These are phyloP conservation scores for Condylura cristata DNA, from an alignment of 2,113 vertebrate genomes.

Conservation along the genomic window DNA sequence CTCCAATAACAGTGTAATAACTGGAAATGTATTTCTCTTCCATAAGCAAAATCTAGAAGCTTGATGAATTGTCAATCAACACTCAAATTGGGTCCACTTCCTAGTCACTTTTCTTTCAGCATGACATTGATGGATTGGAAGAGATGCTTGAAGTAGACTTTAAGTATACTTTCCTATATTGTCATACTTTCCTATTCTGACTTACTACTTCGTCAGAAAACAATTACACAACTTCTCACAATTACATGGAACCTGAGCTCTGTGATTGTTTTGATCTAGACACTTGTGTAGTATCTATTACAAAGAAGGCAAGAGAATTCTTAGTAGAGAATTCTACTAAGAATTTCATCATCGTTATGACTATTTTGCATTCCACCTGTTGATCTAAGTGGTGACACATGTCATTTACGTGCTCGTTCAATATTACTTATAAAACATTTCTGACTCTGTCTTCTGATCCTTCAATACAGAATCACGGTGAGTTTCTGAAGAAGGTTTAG, in stretches of 20 bases:
- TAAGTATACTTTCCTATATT: neutral
- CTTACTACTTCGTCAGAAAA: neutral
- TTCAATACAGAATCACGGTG: neutral
- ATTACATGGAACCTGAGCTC: neutral
- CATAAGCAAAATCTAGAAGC: neutral
- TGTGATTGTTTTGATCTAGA: neutral
- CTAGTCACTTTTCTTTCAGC: neutral
- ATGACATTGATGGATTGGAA: neutral
- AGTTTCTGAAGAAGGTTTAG: neutral
- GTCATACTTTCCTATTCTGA: accelerated
- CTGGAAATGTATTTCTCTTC: neutral
- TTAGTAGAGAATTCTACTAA: neutral
- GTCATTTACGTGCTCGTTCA: neutral
- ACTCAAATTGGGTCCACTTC: neutral
- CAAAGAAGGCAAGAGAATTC: neutral
- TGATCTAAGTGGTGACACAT: neutral
- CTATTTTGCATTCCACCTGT: neutral
- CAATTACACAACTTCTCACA: neutral
- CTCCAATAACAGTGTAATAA: accelerated
- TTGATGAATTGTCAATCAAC: too few species aligned
- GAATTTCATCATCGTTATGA: neutral
- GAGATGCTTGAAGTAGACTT: accelerated
- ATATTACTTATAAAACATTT: neutral
- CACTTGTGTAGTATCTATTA: neutral
- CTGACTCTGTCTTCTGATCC: neutral